Conservation (phyloP, 2,797 vertebrate genomes). For the Thunnus albacares region DNA sequence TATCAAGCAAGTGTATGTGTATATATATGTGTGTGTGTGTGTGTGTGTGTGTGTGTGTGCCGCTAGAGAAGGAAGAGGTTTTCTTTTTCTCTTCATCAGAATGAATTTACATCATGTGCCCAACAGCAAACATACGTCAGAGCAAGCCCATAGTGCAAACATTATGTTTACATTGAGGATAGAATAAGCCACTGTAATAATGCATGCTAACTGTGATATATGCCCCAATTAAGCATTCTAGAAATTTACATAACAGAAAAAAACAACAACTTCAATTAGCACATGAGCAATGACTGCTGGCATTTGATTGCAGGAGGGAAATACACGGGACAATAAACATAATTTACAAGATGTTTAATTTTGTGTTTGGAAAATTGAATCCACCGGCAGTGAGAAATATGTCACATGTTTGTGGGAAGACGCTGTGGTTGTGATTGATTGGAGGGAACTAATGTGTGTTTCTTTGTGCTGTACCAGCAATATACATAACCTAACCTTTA, state of each 20-base stretch:
- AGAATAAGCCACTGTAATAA: conserved; percentile 63
- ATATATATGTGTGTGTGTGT: background rate
- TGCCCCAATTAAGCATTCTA: conserved; percentile 75
- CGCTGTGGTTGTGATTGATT: conserved; percentile 64
- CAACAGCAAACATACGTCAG: conserved; percentile 43
- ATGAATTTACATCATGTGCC: conserved; percentile 39
- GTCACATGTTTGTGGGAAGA: conserved; percentile 54
- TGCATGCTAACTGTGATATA: conserved; percentile 80
- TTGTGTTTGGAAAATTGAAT: conserved; percentile 79
- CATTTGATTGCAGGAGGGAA: conserved; percentile 77
- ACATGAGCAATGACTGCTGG: conserved; percentile 74
- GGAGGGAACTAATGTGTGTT: conserved; percentile 62
- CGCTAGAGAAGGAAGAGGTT: background rate
- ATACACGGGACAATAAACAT: conserved; percentile 76
- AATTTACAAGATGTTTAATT: conserved; percentile 83
- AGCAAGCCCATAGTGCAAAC: conserved; percentile 47
- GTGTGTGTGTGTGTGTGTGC: conserved; percentile 1
- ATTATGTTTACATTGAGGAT: conserved; percentile 63
- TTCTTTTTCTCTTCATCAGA: conserved; percentile 44
- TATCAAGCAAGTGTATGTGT: background rate
- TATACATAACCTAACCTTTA: conserved; percentile 51
- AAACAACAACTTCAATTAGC: conserved; percentile 78
- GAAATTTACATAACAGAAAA: conserved; percentile 77
- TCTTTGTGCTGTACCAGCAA: conserved; percentile 49
- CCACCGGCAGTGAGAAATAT: conserved; percentile 51